phyloP scores from a whole-genome alignment of 2,888 invertebrate genomes.

The Coremacera marginata region DNA sequence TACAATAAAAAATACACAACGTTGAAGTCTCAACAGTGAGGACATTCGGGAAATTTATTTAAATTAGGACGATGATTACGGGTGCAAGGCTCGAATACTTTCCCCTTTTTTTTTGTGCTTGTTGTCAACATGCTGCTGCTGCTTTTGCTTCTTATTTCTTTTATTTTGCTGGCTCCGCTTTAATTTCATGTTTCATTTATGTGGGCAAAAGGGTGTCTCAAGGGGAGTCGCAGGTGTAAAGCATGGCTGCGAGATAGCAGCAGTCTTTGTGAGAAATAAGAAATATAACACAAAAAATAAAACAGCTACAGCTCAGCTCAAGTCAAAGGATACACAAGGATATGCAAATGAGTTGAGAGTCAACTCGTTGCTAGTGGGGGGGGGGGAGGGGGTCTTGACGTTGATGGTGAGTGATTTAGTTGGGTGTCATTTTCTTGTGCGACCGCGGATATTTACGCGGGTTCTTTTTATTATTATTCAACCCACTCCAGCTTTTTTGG shows the following conservation, averaged over 20 bases:
- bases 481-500: neutral
- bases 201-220: neutral
- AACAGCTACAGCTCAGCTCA: neutral
- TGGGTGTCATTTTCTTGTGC: conserved; percentile 13
- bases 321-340: conserved; percentile 34
- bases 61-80: conserved; percentile 59
- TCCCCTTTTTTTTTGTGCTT: conserved; percentile 40
- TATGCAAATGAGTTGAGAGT: conserved; percentile 42
- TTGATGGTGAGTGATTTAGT: neutral
- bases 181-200: conserved; percentile 7
- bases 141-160: conserved; percentile 39
- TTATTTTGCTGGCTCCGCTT: conserved; percentile 17
- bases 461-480: neutral
- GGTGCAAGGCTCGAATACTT: conserved; percentile 11
- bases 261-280: neutral
- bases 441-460: conserved; percentile 26
- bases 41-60: conserved; percentile 53
- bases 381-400: no score
- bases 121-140: conserved; percentile 27
- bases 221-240: conserved; percentile 44
- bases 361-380: neutral
- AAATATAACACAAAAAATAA: conserved; percentile 5
- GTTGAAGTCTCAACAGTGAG: conserved; percentile 27
- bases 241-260: conserved; percentile 7
- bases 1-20: neutral